A percentile compares a stretch with the other conserved stretches of the same genome.
Evolutionary conservation across 2,797 vertebrate genomes (phyloP).

Genomic region (Cyclopterus lumpus): DNA sequence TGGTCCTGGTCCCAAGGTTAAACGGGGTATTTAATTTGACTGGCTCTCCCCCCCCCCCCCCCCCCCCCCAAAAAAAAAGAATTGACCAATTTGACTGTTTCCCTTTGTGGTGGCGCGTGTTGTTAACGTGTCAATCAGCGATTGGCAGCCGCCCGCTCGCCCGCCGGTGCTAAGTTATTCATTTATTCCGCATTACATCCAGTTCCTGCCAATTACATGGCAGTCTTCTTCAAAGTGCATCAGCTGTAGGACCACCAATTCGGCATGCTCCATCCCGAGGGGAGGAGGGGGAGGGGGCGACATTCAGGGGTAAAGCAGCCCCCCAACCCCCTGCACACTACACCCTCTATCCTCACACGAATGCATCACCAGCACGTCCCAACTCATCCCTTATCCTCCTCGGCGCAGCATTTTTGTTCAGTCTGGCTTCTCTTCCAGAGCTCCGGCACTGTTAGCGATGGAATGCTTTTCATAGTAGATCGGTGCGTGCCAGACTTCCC

Average conservation of each 20-base stretch:
- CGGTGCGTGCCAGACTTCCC: constrained; percentile 51
- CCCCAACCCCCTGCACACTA: no score
- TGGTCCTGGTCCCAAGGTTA: no score
- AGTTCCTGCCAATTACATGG: constrained; percentile 45
- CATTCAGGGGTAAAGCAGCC: not conserved
- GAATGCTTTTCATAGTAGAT: constrained; percentile 62
- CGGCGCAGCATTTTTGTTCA: constrained; percentile 31
- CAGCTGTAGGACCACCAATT: constrained; percentile 21
- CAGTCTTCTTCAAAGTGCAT: constrained; percentile 30
- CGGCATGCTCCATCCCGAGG: constrained; percentile 5
- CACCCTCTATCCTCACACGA: not conserved
- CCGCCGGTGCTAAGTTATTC: constrained; percentile 60
- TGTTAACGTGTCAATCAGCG: constrained; percentile 61
- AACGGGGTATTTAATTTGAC: no score
- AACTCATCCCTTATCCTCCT: constrained; percentile 25
- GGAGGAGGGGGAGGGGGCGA: not conserved
- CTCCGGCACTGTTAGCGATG: constrained; percentile 39
- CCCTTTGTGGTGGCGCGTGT: constrained; percentile 47
- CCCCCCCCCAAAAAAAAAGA: no score
- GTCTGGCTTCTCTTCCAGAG: constrained; percentile 33
- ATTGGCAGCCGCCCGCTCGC: constrained; percentile 29
- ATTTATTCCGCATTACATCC: constrained; percentile 60
- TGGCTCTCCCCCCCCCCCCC: no score
- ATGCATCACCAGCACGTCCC: not conserved
- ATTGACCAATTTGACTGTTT: not conserved